A percentile compares a stretch with the other conserved stretches of the same genome.
These are phyloP conservation scores for Nymphalis c-album DNA, from an alignment of 2,888 invertebrate species.

Conservation along the genomic window DNA sequence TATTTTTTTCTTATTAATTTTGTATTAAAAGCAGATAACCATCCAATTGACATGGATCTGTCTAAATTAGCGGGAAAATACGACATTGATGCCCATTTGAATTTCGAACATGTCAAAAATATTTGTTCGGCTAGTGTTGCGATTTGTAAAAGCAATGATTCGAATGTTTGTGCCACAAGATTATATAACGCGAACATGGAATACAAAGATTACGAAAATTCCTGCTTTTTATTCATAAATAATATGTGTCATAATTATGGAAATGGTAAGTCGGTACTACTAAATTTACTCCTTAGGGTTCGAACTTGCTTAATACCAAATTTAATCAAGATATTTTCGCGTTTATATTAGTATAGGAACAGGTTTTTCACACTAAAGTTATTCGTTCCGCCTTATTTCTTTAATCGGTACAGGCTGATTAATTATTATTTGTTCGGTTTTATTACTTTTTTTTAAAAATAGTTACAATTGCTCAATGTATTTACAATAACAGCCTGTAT, in stretches of 20 bases:
- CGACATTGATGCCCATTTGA: slow-evolving; percentile 44
- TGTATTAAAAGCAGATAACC: neutral
- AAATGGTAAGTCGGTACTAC: slow-evolving; percentile 57
- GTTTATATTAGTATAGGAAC: too few species aligned
- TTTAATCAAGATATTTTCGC: too few species aligned
- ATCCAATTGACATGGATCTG: neutral
- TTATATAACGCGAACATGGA: slow-evolving; percentile 31
- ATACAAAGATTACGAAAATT: slow-evolving; percentile 54
- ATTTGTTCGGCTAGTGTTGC: slow-evolving; percentile 45
- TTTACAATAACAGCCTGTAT: too few species aligned
- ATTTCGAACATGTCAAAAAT: slow-evolving; percentile 40
- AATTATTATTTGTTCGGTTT: too few species aligned
- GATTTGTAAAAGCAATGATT: slow-evolving; percentile 47
- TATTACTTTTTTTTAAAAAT: too few species aligned
- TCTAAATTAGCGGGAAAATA: slow-evolving; percentile 5
- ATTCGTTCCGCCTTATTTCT: too few species aligned
- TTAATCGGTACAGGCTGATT: too few species aligned
- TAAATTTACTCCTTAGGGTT: too few species aligned
- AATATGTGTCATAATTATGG: slow-evolving; percentile 63
- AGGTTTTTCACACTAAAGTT: too few species aligned
- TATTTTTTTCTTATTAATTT: slow-evolving; percentile 1
- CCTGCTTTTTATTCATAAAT: slow-evolving; percentile 57
- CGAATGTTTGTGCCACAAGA: slow-evolving; percentile 50
- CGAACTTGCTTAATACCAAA: too few species aligned
- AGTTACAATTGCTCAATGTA: too few species aligned